A percentile compares a stretch with the other conserved stretches of the same genome.
Conservation (phyloP, 2,797 vertebrate genomes). For the Dermochelys coriacea region DNA sequence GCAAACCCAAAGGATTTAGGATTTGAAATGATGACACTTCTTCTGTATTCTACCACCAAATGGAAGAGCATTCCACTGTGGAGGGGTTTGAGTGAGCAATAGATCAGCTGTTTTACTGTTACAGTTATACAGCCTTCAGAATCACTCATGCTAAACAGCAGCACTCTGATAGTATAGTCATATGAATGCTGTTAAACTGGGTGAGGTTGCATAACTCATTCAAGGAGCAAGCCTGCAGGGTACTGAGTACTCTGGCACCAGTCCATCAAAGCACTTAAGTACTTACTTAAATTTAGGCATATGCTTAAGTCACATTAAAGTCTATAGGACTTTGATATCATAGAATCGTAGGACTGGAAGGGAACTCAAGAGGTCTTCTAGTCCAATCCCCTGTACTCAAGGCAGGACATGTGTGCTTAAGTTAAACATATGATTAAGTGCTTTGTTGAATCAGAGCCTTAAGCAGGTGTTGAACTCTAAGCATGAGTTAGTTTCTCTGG, state of each 20-base stretch:
- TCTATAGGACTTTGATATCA: background rate
- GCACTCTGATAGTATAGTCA: background rate
- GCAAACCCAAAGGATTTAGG: background rate
- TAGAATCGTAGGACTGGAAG: background rate
- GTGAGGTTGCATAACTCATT: background rate
- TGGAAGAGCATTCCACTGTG: background rate
- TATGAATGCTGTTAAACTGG: background rate
- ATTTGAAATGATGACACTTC: background rate
- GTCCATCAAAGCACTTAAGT: background rate
- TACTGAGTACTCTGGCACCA: background rate
- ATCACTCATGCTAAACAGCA: background rate
- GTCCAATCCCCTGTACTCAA: background rate
- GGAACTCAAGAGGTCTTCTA: background rate
- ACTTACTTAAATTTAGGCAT: background rate
- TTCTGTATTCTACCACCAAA: background rate
- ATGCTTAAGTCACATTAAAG: background rate
- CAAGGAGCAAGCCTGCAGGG: background rate
- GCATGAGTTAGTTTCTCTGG: background rate
- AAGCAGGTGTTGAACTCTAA: too few relatives aligned
- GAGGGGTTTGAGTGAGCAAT: background rate
- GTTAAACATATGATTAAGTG: background rate
- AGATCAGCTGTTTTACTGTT: background rate
- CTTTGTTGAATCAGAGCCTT: background rate
- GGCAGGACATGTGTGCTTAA: background rate
- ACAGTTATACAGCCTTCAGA: background rate